Base-by-base conservation (phyloP, 1,140 invertebrate genomes). In the Brachionus angularis region DNA sequence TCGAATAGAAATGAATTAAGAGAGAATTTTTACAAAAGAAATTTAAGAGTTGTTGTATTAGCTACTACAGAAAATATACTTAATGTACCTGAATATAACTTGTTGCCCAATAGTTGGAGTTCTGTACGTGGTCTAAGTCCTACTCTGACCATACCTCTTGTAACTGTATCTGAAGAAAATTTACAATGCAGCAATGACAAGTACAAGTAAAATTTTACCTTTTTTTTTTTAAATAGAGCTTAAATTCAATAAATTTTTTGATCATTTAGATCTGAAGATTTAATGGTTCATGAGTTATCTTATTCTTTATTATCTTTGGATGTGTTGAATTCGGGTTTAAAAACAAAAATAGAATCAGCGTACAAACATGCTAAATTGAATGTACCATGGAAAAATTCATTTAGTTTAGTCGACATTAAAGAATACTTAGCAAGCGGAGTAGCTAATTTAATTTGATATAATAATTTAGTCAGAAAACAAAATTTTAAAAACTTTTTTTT, bases 371-470 rank as follows among this genome's bases (percentile, higher is more conserved):
- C 76, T 16, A 69, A 58, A 49, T 42, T 33, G 25, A 73, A 61
- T 23, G 75, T 75, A 39, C 73, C 73, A 27, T 78, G 77, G 77
- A 61, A 44, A 7, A 74, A 75, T 36, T 76, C 75, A 23, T 76
- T 76, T 72, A 49, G 75, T 47, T 70, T 75, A 71, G 72, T 49
- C 12, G 73, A 72, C 5, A 49, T 46, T 0, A 72, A 74, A n/a
- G 75, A 75, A 44, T 78, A 78, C 53, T 75, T 75, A 47, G 77
- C 76, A 58, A 76, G 77, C 69, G 31, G 29, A 18, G 47, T 70
- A 49, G 27, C 21, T 58, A 33, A 21, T 10, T 58, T 12, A 21
- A 50, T 50, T 8, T 12, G 8, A 50, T 12, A 21, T 53, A 18
- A 7, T 16, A 10, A 18, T 5, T 36, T 29, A 53, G 36, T 21